Base-by-base conservation (phyloP, 2,113 vertebrate species). In the Atherinomorus stipes region DNA sequence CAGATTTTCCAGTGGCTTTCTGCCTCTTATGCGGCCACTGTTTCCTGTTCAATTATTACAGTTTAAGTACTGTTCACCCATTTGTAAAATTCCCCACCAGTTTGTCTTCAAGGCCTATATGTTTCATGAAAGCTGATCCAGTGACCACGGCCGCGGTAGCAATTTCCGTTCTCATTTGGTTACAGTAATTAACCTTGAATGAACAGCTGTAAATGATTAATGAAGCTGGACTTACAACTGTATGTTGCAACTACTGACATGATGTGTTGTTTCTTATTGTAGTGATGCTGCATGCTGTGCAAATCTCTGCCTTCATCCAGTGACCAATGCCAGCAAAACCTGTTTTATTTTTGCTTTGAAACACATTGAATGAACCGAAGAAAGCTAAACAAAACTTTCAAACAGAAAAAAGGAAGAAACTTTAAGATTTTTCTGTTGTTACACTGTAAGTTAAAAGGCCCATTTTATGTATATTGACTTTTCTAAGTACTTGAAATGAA, bases 1-100 rank as follows among this genome's bases (percentile, higher is more conserved):
- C 71, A 78, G 42, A 86, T 74, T 81, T 88, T 86, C 57, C 70
- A 77, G 63, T 73, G 80, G 63, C 69, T 84, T 67, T 54, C 31
- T 78, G 73, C 38, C 40, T 68, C 4, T 49, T 75, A 60, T 45
- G 19, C 42, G 50, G 71, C 53, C 56, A 28, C 71, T n/a, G 42
- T 61, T 64, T 79, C 49, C 38, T 64, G 28, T 78, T 68, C 44
- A 38, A 4, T 83, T 71, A 80, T 71, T 60, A 67, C 57, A 67
- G 8, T 65, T 77, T 56, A 58, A 16, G 56, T 28, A 52, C 49
- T 71, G 62, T 64, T 80, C 44, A 23, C 49, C 66, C 45, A 71
- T 69, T 66, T 68, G 40, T 76, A 26, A 60, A 23, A 67, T 34
- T 71, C 40, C 64, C 26, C 44, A 21, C 44, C 47, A 25, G 19